Percentiles rank a stretch among this genome's conserved stretches.
Evolutionary conservation across 2,113 vertebrate genomes (phyloP).

Genomic region (Ictalurus furcatus): DNA sequence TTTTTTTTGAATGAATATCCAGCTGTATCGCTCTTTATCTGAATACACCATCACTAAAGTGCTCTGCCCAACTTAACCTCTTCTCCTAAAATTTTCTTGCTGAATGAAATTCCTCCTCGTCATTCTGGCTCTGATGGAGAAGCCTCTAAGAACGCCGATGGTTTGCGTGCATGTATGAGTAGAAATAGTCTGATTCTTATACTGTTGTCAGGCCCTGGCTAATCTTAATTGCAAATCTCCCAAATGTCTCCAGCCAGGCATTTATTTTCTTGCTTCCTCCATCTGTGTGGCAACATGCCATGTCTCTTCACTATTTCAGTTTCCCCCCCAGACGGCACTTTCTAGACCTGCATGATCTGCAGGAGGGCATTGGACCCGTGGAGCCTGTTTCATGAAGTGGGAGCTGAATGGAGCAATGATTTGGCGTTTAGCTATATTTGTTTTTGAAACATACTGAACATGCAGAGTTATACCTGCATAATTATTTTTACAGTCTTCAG

Average conservation of each 20-base stretch:
- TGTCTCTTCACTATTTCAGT: conserved; percentile 43
- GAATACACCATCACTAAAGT: neutral
- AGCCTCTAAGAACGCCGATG: neutral
- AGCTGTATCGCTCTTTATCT: neutral
- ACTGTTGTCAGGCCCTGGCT: conserved; percentile 35
- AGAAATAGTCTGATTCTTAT: conserved; percentile 41
- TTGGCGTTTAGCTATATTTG: conserved; percentile 5
- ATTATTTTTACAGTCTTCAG: neutral
- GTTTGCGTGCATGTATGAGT: conserved; percentile 27
- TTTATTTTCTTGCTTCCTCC: conserved; percentile 44
- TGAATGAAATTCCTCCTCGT: conserved; percentile 12
- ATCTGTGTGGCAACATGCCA: conserved; percentile 55
- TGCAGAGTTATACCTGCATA: conserved; percentile 17
- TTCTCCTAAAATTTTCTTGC: neutral
- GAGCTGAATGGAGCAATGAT: conserved; percentile 25
- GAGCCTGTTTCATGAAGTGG: conserved; percentile 32
- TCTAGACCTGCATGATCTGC: conserved; percentile 24
- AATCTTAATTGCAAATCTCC: conserved; percentile 54
- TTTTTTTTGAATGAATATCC: neutral
- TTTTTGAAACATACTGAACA: neutral
- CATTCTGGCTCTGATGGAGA: neutral
- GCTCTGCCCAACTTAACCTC: conserved; percentile 3
- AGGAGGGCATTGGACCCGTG: conserved; percentile 32
- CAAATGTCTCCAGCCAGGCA: conserved; percentile 48
- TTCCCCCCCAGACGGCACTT: conserved; percentile 27